phyloP scores from a whole-genome alignment of 2,797 vertebrate species.

The Notolepis coatsorum region DNA sequence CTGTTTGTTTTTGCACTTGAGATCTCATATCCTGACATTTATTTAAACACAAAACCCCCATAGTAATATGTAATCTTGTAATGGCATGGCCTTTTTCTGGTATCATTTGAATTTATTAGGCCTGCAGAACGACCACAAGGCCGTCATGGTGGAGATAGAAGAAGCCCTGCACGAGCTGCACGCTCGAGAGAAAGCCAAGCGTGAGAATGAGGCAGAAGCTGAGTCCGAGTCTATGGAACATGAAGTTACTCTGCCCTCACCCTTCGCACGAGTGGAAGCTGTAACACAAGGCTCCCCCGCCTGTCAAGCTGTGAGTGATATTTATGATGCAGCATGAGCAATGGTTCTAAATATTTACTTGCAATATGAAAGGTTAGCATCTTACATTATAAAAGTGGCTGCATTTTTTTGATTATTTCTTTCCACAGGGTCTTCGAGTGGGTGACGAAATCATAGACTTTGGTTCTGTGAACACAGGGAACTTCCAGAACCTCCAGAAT shows the following conservation, averaged over 20 bases:
- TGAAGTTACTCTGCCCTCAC: slow-evolving; percentile 54
- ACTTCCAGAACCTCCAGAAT: slow-evolving; percentile 94
- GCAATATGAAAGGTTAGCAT: neutral
- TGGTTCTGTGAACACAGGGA: slow-evolving; percentile 90
- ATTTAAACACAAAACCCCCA: too few species aligned
- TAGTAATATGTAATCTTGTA: too few species aligned
- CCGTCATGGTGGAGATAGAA: slow-evolving; percentile 93
- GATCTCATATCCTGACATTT: too few species aligned
- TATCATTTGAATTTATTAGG: slow-evolving; percentile 78
- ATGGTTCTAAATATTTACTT: neutral
- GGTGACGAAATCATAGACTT: slow-evolving; percentile 94
- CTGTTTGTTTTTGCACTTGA: too few species aligned
- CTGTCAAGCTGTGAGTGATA: slow-evolving; percentile 81
- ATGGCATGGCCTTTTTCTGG: too few species aligned
- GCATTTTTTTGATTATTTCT: slow-evolving; percentile 8
- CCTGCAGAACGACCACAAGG: slow-evolving; percentile 96
- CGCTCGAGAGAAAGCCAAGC: slow-evolving; percentile 88
- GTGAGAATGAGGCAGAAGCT: slow-evolving; percentile 81
- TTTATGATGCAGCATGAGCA: neutral
- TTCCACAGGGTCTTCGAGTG: slow-evolving; percentile 86
- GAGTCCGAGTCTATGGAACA: slow-evolving; percentile 74
- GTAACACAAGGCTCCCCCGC: slow-evolving; percentile 91
- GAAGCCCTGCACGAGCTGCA: slow-evolving; percentile 93
- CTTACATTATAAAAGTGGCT: neutral
- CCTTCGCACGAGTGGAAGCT: slow-evolving; percentile 89